Evolutionary conservation across 2,797 vertebrate genomes (phyloP).

Genomic region (Esox lucius): DNA sequence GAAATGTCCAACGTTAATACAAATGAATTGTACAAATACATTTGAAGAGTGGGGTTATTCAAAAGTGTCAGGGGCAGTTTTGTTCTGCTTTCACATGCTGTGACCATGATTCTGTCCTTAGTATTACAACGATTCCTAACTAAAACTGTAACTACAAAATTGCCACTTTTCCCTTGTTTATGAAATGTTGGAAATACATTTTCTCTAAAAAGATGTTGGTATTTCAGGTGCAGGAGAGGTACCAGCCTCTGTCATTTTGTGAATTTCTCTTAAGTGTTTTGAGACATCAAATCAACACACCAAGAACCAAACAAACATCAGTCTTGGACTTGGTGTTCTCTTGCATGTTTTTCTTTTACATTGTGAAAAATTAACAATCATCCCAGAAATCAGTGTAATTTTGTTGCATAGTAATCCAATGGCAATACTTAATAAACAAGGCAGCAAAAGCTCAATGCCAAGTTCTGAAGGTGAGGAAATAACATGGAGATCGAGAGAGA

Average conservation of each 20-base stretch:
- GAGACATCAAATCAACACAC: constrained; percentile 22
- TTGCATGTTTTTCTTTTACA: background rate
- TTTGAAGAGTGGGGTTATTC: constrained; percentile 9
- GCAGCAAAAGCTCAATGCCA: constrained; percentile 2
- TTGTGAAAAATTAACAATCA: background rate
- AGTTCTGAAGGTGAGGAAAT: background rate
- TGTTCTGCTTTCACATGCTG: constrained; percentile 26
- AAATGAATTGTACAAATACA: constrained; percentile 43
- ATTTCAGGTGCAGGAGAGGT: constrained; percentile 45
- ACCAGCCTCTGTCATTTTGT: constrained; percentile 57
- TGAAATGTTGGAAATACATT: constrained; percentile 28
- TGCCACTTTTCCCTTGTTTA: constrained; percentile 74
- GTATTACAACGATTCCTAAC: constrained; percentile 34
- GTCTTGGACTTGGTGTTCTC: constrained; percentile 29
- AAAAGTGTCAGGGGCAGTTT: constrained; percentile 23
- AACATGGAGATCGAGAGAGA: background rate
- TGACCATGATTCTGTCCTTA: constrained; percentile 36
- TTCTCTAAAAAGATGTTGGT: constrained; percentile 15
- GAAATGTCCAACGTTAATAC: constrained; percentile 31
- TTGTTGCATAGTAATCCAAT: constrained; percentile 53
- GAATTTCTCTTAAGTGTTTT: constrained; percentile 28
- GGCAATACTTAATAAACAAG: constrained; percentile 2
- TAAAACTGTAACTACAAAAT: constrained; percentile 49
- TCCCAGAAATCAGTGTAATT: constrained; percentile 3
- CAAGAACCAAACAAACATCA: constrained; percentile 25